Evolutionary conservation across 2,113 vertebrate species (phyloP), one percentile per base, ranked within the genome.

Genomic region (Caranx melampygus): DNA sequence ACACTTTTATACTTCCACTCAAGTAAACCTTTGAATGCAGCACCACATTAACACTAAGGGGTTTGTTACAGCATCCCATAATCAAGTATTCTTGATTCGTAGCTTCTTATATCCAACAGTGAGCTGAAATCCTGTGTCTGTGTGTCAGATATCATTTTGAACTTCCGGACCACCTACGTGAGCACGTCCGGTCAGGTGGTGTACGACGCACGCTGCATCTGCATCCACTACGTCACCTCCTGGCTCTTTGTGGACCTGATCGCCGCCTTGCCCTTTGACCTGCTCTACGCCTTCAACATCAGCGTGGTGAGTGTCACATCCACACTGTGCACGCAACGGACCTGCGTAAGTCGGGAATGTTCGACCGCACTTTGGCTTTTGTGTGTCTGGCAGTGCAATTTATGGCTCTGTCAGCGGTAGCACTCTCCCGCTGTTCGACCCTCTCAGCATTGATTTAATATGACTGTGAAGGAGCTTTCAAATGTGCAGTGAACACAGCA

Each of bases 191-290:
- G 95, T 49, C 95, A 96, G 87, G 95, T 96, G 5, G 95, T 96
- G 71, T 96, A 95, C 31, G 95, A 96, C 51, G 87, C 94, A 15
- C 94, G 95, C 76, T 95, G 92, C 82, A 95, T 96, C 83, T 96
- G 94, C 75, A 89, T 96, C 21, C 95, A 96, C 86, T 96, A 96
- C 33, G 94, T 94, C 87, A 96, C 95, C 3, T 96, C 95, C 52
- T 96, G 95, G 95, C 92, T 96, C 55, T 95, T 95, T 72, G 95
- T 96, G 85, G 95, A 96, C 72, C 94, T 96, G 83, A 95, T 96
- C 6, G 95, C 95, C 13, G 95, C 95, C 0, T 79, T 96, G 85
- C 95, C 95, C 76, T 96, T 96, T 70, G 95, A 96, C 88, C 92
- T 96, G 16, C 94, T 96, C 75, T 95, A 96, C 12, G 95, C 95